phyloP scores from a whole-genome alignment of 2,797 vertebrate genomes.

The Etheostoma nigrum region DNA sequence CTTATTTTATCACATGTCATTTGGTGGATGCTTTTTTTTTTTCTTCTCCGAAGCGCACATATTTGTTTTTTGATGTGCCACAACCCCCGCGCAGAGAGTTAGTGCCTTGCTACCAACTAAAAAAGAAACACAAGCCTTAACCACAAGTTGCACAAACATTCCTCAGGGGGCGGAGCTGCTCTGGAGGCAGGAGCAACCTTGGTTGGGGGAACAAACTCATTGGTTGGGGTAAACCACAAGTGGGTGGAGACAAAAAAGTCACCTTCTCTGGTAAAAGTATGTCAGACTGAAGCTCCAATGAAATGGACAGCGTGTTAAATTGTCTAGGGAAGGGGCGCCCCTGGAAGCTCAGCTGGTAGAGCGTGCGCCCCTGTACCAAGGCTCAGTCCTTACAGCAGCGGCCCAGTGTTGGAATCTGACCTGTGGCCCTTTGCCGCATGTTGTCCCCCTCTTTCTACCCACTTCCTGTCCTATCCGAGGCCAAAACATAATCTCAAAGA shows the following conservation, averaged over 20 bases:
- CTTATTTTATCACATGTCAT: slow-evolving; percentile 72
- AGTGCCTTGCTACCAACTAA: slow-evolving; percentile 53
- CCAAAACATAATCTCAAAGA: too few relatives aligned
- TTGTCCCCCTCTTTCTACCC: too few relatives aligned
- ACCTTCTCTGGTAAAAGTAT: slow-evolving; percentile 40
- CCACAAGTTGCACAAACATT: slow-evolving; percentile 73
- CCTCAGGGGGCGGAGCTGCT: slow-evolving; percentile 47
- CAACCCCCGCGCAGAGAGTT: slow-evolving; percentile 49
- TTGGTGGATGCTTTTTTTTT: slow-evolving; percentile 58
- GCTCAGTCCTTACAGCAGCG: too few relatives aligned
- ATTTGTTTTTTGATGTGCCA: slow-evolving; percentile 51
- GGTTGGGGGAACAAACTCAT: slow-evolving; percentile 69
- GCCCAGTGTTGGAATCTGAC: too few relatives aligned
- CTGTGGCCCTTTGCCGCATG: too few relatives aligned
- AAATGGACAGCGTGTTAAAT: background rate
- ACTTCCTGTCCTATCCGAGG: too few relatives aligned
- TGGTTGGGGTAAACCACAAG: slow-evolving; percentile 69
- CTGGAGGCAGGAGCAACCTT: slow-evolving; percentile 63
- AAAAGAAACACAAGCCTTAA: slow-evolving; percentile 61
- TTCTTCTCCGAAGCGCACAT: slow-evolving; percentile 43
- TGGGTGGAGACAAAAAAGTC: slow-evolving; percentile 59
- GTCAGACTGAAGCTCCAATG: slow-evolving; percentile 12
- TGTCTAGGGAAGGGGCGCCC: too few relatives aligned
- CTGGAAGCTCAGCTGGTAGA: too few relatives aligned
- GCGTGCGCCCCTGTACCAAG: too few relatives aligned